Percentiles rank a stretch among this genome's conserved stretches.
Conservation (phyloP, 1,140 invertebrate species). For the Seison nebaliae region DNA sequence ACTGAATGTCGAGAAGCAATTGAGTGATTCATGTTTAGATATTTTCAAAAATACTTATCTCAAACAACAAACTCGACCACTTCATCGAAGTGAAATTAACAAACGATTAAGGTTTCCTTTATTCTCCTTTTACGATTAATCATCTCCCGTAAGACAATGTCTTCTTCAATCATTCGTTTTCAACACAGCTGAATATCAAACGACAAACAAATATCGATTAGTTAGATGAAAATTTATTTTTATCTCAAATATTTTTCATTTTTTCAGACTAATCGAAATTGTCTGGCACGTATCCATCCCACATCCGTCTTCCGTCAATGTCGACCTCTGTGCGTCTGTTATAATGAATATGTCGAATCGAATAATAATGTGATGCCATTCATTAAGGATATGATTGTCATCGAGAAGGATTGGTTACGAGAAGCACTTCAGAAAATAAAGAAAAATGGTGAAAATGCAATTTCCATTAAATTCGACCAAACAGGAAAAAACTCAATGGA, state of each 20-base stretch:
- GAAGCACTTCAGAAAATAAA: too few species aligned
- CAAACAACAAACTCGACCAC: too few species aligned
- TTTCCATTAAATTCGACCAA: too few species aligned
- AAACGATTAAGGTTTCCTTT: not conserved
- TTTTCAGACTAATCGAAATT: slow-evolving; percentile 10
- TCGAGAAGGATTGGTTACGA: too few species aligned
- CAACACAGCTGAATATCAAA: slow-evolving; percentile 58
- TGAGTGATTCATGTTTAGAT: slow-evolving; percentile 45
- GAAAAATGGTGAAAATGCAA: too few species aligned
- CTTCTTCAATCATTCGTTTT: slow-evolving; percentile 53
- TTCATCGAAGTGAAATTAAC: not conserved
- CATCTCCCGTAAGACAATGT: slow-evolving; percentile 31
- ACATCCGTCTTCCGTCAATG: slow-evolving; percentile 45
- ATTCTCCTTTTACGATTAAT: not conserved
- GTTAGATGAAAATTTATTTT: slow-evolving; percentile 29
- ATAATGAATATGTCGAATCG: slow-evolving; percentile 60
- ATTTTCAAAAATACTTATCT: slow-evolving; percentile 1
- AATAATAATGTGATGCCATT: too few species aligned
- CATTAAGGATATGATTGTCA: too few species aligned
- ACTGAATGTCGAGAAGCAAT: slow-evolving; percentile 48
- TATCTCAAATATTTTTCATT: slow-evolving; percentile 2
- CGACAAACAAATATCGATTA: slow-evolving; percentile 42
- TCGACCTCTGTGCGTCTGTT: slow-evolving; percentile 50
- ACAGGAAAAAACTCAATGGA: too few species aligned
- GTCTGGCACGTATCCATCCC: slow-evolving; percentile 42